Evolutionary conservation across 2,888 invertebrate genomes (phyloP).

Genomic region (Drosophila gaucha): DNA sequence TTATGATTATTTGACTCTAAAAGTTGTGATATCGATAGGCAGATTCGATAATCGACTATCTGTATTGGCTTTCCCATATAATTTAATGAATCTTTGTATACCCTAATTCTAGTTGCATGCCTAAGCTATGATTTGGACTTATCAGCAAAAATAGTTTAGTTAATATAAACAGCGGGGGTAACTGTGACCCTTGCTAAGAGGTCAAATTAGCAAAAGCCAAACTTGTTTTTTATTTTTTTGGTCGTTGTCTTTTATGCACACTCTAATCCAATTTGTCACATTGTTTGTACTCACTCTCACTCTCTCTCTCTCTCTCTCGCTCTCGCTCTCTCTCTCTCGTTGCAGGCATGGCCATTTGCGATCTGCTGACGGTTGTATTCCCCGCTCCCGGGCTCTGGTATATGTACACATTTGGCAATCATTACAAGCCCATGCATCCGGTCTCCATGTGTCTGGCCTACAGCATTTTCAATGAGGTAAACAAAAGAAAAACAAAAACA

Average conservation of each 20-base stretch:
- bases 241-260: conserved; percentile 30
- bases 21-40: not conserved
- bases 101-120: not conserved
- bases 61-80: not conserved
- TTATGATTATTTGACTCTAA: no score
- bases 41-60: not conserved
- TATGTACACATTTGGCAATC: conserved; percentile 95
- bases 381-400: conserved; percentile 96
- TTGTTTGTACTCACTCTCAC: conserved; percentile 11
- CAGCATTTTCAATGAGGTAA: conserved; percentile 92
- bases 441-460: conserved; percentile 92
- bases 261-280: conserved; percentile 49
- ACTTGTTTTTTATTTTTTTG: conserved; percentile 43
- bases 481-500: conserved; percentile 17
- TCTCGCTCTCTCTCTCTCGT: conserved; percentile 12
- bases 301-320: not conserved
- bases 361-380: conserved; percentile 96
- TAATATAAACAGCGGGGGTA: not conserved
- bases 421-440: conserved; percentile 92
- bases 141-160: not conserved
- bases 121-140: no score
- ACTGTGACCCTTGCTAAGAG: not conserved
- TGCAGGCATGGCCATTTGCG: conserved; percentile 95
- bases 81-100: not conserved
- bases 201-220: conserved; percentile 5